Evolutionary conservation across 1,140 invertebrate species (phyloP).

Genomic region (Leptestheria dahalacensis): DNA sequence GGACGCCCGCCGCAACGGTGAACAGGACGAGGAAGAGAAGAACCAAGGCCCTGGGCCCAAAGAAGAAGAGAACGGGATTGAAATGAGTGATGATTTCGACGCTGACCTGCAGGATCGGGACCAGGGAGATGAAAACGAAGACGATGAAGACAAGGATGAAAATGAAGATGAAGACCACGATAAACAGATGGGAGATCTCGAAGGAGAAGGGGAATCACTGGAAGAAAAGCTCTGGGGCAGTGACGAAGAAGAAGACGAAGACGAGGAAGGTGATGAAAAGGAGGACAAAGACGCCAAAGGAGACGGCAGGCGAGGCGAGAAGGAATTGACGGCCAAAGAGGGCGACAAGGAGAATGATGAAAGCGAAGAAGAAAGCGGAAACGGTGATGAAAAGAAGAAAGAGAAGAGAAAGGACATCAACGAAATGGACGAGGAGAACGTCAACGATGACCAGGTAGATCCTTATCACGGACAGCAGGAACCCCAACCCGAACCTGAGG

Average conservation of each 20-base stretch:
- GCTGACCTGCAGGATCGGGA: slow-evolving; percentile 69
- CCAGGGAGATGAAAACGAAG: slow-evolving; percentile 43
- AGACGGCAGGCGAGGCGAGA: slow-evolving; percentile 22
- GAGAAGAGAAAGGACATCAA: slow-evolving; percentile 40
- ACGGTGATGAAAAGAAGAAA: slow-evolving; percentile 23
- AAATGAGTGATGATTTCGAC: slow-evolving; percentile 87
- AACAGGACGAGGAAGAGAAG: slow-evolving; percentile 50
- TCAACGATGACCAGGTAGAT: slow-evolving; percentile 70
- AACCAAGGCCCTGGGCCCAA: slow-evolving; percentile 19
- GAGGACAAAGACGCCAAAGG: slow-evolving; percentile 25
- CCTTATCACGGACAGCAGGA: slow-evolving; percentile 59
- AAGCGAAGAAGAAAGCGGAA: slow-evolving; percentile 23
- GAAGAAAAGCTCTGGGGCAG: slow-evolving; percentile 73
- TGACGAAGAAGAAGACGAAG: slow-evolving; percentile 44
- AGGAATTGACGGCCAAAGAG: slow-evolving; percentile 29
- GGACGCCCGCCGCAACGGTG: slow-evolving; percentile 59
- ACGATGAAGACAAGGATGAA: slow-evolving; percentile 38
- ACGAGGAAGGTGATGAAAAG: slow-evolving; percentile 35
- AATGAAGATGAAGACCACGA: slow-evolving; percentile 62
- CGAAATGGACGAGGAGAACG: slow-evolving; percentile 61
- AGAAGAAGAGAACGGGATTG: slow-evolving; percentile 84
- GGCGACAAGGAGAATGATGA: slow-evolving; percentile 20
- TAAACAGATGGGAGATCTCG: slow-evolving; percentile 90
- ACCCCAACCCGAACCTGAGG: slow-evolving; percentile 58
- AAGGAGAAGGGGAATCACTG: slow-evolving; percentile 60